A percentile compares a stretch with the other conserved stretches of the same genome.
Evolutionary conservation across 30 jellyfish, hydroid and myxozoan genomes (phyloP).

Genomic region (Sanderia malayensis): DNA sequence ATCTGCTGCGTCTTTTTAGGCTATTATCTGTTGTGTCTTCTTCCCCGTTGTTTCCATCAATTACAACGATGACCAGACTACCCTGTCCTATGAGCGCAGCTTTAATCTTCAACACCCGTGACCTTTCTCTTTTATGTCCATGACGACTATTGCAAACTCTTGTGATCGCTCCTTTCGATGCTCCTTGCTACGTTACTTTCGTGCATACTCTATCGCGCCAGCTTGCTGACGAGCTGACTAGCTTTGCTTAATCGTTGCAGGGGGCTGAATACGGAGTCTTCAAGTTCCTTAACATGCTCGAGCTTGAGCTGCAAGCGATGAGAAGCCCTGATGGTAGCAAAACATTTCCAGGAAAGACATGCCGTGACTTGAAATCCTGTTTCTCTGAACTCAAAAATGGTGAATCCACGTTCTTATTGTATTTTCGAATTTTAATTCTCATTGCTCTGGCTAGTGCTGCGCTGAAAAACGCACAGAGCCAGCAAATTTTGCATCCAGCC

Average conservation of each 20-base stretch:
- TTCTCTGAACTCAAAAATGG: slow-evolving; percentile 58
- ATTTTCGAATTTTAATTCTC: too few species aligned
- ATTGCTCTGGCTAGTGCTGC: too few species aligned
- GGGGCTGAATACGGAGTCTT: slow-evolving; percentile 17
- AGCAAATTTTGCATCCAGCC: too few species aligned
- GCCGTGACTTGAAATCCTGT: slow-evolving; percentile 76
- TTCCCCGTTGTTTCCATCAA: too few species aligned
- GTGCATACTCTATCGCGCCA: too few species aligned
- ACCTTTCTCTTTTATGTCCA: background rate
- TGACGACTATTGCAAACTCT: background rate
- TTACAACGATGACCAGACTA: too few species aligned
- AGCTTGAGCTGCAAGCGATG: slow-evolving; percentile 65
- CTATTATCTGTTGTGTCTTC: too few species aligned
- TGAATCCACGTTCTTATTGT: too few species aligned
- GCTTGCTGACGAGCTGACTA: too few species aligned
- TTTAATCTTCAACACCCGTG: background rate
- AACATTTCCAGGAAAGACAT: slow-evolving; percentile 78
- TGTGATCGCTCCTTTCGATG: background rate
- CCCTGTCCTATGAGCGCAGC: background rate
- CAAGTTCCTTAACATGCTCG: slow-evolving; percentile 55
- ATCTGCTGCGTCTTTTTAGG: too few species aligned
- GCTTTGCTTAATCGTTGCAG: background rate
- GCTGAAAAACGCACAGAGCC: too few species aligned
- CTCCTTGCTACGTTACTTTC: background rate
- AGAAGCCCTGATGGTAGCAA: slow-evolving; percentile 76